Evolutionary conservation across 2,888 invertebrate genomes (phyloP), one percentile per base, ranked within the genome.

Genomic region (Choristoneura rosaceana): DNA sequence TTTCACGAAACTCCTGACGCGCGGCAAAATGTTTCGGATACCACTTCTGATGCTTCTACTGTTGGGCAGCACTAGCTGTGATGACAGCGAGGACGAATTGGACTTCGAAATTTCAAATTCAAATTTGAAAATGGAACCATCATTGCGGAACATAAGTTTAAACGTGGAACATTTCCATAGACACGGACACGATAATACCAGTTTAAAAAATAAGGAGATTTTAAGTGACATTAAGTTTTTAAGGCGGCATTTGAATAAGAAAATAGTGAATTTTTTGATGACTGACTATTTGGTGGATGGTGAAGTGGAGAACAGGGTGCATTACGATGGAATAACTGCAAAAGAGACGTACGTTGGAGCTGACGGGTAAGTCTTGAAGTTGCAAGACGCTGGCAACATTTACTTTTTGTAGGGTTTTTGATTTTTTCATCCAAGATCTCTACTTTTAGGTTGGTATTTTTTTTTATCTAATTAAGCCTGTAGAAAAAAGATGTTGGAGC

Each of bases 261-360:
- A 91, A 71, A 89, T 94, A 68, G 89, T 92, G 66, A 95, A 96
- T 86, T 96, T 97, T 87, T 90, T 96, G 76, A 94, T 96, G 84
- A 95, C 94, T 25, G 96, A 96, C 81, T 91, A 92, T 66, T 89
- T 97, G 74, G 85, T 95, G 70, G 97, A 97, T 83, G 97, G 97
- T 3, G 96, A 97, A 83, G 89, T 95, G 76, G 97, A 97, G 84
- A 95, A 95, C 14, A 88, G 96, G 69, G 92, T 97, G 70, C 95
- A 95, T 84, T 96, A 88, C 80, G 94, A 95, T 75, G 96, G 96
- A 8, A 88, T 96, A 52, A 95, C 95, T 14, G 96, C 96, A 52
- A 96, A 96, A 83, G 96, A 96, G 85, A 96, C 96, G 0, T 95
- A 94, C 61, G 95, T 95, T 59, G 94, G 92, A 5, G 81, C 79